A percentile compares a stretch with the other conserved stretches of the same genome.
phyloP scores from a whole-genome alignment of 2,888 invertebrate species.

The Unio delphinus region DNA sequence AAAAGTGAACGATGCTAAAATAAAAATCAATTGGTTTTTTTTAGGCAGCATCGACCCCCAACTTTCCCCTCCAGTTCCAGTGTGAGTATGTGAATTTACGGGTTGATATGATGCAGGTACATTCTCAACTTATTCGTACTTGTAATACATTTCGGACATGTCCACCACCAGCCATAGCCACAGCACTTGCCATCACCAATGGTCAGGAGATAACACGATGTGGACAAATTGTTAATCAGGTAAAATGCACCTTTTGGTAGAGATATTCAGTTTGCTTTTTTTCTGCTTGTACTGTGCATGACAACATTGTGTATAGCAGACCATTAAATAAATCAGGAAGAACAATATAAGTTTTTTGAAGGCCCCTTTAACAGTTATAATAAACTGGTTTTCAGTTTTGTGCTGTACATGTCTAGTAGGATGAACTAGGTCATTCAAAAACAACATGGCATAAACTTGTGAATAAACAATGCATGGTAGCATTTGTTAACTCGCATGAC shows the following conservation, averaged over 20 bases:
- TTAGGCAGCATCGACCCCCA: slow-evolving; percentile 80
- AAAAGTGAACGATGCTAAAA: slow-evolving; percentile 48
- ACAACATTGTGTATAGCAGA: too few relatives aligned
- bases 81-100: slow-evolving; percentile 84
- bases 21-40: slow-evolving; percentile 42
- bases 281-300: too few relatives aligned
- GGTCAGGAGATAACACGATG: slow-evolving; percentile 85
- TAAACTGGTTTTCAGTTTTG: too few relatives aligned
- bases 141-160: slow-evolving; percentile 87
- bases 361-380: too few relatives aligned
- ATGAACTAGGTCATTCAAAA: too few relatives aligned
- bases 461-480: too few relatives aligned
- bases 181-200: slow-evolving; percentile 80
- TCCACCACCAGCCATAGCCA: slow-evolving; percentile 93
- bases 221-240: slow-evolving; percentile 85
- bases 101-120: slow-evolving; percentile 81
- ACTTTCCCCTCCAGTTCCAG: slow-evolving; percentile 80
- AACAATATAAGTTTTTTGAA: too few relatives aligned
- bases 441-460: too few relatives aligned
- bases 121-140: slow-evolving; percentile 79
- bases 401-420: too few relatives aligned
- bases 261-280: too few relatives aligned
- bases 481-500: too few relatives aligned
- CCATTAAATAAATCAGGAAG: too few relatives aligned
- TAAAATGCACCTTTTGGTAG: slow-evolving; percentile 39